Conservation (phyloP, 2,113 vertebrate species). For the Panthera uncia region DNA sequence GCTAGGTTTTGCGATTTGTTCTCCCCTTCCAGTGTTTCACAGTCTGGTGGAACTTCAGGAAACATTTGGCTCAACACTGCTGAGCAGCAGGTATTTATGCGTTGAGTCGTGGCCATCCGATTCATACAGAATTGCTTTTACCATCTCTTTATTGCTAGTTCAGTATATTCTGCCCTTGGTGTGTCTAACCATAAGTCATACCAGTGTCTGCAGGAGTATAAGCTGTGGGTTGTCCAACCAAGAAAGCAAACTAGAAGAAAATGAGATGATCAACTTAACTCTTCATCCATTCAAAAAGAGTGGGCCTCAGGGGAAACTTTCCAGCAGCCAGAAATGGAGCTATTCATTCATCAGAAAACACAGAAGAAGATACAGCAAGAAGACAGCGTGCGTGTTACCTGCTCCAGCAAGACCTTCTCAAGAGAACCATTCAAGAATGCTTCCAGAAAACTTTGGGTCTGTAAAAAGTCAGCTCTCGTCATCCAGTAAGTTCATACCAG, state of each 20-base stretch:
- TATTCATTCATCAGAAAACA: constrained; percentile 83
- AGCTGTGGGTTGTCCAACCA: constrained; percentile 83
- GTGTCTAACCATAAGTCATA: constrained; percentile 88
- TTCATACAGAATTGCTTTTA: constrained; percentile 88
- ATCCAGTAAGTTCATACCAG: constrained; percentile 84
- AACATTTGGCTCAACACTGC: constrained; percentile 81
- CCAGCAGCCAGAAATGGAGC: constrained; percentile 79
- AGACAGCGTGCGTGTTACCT: constrained; percentile 87
- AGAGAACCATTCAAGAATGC: constrained; percentile 65
- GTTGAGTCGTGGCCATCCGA: constrained; percentile 89
- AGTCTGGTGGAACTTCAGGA: constrained; percentile 87
- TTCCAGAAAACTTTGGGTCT: constrained; percentile 78
- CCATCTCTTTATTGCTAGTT: constrained; percentile 85
- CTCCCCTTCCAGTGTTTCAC: constrained; percentile 89
- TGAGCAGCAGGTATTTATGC: constrained; percentile 86
- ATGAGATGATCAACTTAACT: constrained; percentile 88
- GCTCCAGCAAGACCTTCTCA: constrained; percentile 78
- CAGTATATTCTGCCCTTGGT: constrained; percentile 89
- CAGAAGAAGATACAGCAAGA: constrained; percentile 87
- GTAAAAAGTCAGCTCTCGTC: constrained; percentile 83
- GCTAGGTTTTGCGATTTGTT: constrained; percentile 87
- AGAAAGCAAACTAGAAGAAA: constrained; percentile 85
- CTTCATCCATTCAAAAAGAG: constrained; percentile 82
- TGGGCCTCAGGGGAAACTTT: constrained; percentile 41
- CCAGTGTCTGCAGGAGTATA: constrained; percentile 89